Evolutionary conservation across 2,888 invertebrate species (phyloP).

Genomic region (Stenichneumon culpator): DNA sequence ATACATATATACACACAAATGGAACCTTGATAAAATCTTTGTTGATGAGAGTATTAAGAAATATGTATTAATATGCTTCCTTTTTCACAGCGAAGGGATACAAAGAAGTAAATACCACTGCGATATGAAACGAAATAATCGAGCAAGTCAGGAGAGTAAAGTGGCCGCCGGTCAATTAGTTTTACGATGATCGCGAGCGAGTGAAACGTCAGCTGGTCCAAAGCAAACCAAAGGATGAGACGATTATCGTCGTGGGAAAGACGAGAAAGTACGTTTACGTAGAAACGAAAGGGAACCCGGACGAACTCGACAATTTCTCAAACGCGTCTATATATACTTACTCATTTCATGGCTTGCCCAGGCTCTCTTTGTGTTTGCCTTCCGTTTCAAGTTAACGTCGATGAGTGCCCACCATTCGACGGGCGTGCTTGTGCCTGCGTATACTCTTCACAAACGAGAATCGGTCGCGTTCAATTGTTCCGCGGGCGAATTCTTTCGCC

Average conservation of each 20-base stretch:
- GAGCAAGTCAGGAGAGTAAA: background rate
- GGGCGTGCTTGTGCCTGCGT: constrained; percentile 34
- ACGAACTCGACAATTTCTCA: constrained; percentile 47
- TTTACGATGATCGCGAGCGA: constrained; percentile 29
- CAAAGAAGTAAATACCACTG: background rate
- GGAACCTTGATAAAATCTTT: constrained; percentile 17
- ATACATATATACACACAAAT: background rate
- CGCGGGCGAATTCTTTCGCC: constrained; percentile 56
- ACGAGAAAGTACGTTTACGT: constrained; percentile 9
- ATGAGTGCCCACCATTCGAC: constrained; percentile 38
- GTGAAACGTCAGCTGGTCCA: background rate
- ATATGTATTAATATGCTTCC: background rate
- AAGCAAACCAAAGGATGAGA: background rate
- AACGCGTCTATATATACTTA: constrained; percentile 14
- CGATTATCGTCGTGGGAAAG: background rate
- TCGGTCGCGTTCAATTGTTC: constrained; percentile 56
- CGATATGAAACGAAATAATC: constrained; percentile 11
- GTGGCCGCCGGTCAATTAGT: constrained; percentile 43
- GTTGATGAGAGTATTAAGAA: constrained; percentile 17
- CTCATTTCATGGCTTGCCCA: constrained; percentile 32
- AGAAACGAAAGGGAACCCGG: constrained; percentile 18
- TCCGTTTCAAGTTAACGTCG: constrained; percentile 53
- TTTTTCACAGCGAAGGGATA: background rate
- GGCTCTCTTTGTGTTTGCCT: constrained; percentile 62
- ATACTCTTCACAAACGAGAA: constrained; percentile 57